Percentiles rank a stretch among this genome's conserved stretches.
These are phyloP conservation scores for Stegostoma tigrinum DNA, from an alignment of 2,113 vertebrate species.

Conservation along the genomic window DNA sequence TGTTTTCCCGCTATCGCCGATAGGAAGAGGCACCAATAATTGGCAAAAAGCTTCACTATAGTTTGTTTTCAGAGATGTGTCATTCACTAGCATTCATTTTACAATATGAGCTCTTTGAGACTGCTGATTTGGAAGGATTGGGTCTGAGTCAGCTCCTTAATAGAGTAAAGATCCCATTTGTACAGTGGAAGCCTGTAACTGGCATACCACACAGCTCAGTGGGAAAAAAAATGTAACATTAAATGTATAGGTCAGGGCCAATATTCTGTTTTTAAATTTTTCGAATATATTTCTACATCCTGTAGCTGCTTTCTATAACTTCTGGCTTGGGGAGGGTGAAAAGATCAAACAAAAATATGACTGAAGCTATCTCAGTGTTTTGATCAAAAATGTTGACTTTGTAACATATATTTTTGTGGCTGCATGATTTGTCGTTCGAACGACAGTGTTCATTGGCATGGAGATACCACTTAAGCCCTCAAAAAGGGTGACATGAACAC, in stretches of 20 bases:
- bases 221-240: background rate
- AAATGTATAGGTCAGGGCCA: background rate
- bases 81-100: background rate
- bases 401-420: background rate
- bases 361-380: background rate
- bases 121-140: background rate
- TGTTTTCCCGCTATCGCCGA: constrained; percentile 4
- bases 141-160: background rate
- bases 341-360: background rate
- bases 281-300: background rate
- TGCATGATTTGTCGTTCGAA: background rate
- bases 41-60: background rate
- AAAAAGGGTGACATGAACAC: background rate
- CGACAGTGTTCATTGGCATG: background rate
- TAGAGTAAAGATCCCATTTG: constrained; percentile 26
- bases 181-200: background rate
- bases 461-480: background rate
- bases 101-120: background rate
- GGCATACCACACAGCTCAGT: background rate
- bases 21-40: background rate
- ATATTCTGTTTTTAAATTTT: background rate
- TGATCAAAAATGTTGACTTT: background rate
- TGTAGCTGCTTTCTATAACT: background rate
- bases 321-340: background rate
- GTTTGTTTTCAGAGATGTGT: constrained; percentile 11